Conservation (phyloP, 2,113 vertebrate species). For the Mastomys coucha region DNA sequence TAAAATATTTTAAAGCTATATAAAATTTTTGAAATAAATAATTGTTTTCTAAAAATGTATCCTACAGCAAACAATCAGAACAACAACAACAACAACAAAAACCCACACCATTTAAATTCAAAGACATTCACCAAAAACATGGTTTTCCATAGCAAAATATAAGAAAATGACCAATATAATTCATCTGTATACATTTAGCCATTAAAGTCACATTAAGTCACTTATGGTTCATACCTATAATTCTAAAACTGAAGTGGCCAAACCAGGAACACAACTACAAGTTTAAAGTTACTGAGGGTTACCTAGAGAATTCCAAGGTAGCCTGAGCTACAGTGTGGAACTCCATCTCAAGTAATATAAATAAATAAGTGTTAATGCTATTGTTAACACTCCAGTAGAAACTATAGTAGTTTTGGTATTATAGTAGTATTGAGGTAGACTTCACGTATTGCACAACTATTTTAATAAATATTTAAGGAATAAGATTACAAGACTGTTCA, state of each 20-base stretch:
- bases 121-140: background rate
- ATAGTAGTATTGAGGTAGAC: background rate
- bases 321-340: background rate
- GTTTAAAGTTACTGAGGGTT: background rate
- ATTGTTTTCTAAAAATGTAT: background rate
- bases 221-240: background rate
- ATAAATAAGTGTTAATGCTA: background rate
- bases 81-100: background rate
- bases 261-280: background rate
- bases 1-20: background rate
- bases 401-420: background rate
- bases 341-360: background rate
- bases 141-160: conserved; percentile 11
- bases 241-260: background rate
- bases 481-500: conserved; percentile 20
- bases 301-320: background rate
- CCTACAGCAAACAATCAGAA: background rate
- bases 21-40: background rate
- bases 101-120: background rate
- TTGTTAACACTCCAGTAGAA: background rate
- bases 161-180: background rate
- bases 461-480: conserved; percentile 33
- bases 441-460: conserved; percentile 13
- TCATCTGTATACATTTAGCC: background rate
- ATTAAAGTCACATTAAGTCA: background rate